A percentile compares a stretch with the other conserved stretches of the same genome.
phyloP scores from a whole-genome alignment of 2,888 invertebrate genomes.

The Philonicus albiceps region DNA sequence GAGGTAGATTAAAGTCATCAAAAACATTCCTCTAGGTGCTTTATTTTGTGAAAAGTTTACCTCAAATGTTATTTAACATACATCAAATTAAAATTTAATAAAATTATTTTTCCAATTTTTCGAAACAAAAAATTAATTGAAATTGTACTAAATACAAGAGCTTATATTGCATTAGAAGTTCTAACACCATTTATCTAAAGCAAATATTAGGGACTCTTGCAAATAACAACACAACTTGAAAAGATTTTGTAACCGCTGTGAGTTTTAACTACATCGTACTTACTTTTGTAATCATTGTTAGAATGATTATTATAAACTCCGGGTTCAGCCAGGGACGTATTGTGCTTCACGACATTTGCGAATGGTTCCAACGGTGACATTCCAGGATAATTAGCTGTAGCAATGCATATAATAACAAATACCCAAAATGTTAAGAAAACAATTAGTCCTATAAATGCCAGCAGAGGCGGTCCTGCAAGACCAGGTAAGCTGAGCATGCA shows the following conservation, averaged over 20 bases:
- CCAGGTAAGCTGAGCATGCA: slow-evolving; percentile 86
- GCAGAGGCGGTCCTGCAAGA: slow-evolving; percentile 82
- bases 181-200: too few species aligned
- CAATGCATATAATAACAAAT: slow-evolving; percentile 77
- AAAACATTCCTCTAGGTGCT: too few species aligned
- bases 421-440: slow-evolving; percentile 88
- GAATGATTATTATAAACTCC: slow-evolving; percentile 52
- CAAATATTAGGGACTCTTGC: neutral
- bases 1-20: too few species aligned
- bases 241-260: neutral
- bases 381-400: slow-evolving; percentile 81
- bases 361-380: slow-evolving; percentile 63
- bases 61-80: too few species aligned
- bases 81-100: too few species aligned
- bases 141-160: too few species aligned
- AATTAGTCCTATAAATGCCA: slow-evolving; percentile 81
- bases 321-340: slow-evolving; percentile 50
- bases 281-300: slow-evolving; percentile 56
- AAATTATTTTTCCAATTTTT: too few species aligned
- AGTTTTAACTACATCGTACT: slow-evolving; percentile 45
- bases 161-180: too few species aligned
- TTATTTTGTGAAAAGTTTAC: too few species aligned
- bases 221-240: neutral
- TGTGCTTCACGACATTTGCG: slow-evolving; percentile 36
- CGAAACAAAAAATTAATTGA: too few species aligned